phyloP scores from a whole-genome alignment of 2,113 vertebrate genomes.

The Corythornis vintsioides region DNA sequence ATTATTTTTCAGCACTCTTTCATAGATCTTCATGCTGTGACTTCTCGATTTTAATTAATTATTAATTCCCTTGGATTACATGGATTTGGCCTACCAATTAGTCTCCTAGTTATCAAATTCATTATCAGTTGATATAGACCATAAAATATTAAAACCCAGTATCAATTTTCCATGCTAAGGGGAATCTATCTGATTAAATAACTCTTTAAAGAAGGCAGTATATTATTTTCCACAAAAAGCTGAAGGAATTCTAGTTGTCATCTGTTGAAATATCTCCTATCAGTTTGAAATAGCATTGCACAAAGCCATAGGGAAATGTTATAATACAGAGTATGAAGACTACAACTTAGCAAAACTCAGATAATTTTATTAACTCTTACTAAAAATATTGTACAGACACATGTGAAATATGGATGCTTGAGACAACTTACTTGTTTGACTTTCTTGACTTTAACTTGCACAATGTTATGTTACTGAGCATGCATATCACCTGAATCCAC shows the following conservation, averaged over 20 bases:
- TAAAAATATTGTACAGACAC: not conserved
- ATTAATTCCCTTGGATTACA: not conserved
- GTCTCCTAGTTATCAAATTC: not conserved
- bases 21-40: not conserved
- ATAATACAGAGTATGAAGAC: not conserved
- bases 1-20: not conserved
- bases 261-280: not conserved
- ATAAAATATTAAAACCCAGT: not conserved
- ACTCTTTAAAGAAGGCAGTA: not conserved
- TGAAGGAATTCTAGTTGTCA: not conserved
- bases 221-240: not conserved
- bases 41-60: not conserved
- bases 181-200: not conserved
- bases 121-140: not conserved
- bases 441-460: not conserved
- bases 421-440: not conserved
- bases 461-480: not conserved
- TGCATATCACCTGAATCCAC: rapidly evolving
- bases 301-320: not conserved
- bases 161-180: not conserved
- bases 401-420: not conserved
- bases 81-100: not conserved
- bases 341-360: not conserved
- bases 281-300: not conserved
- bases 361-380: not conserved